Evolutionary conservation across 2,797 vertebrate species (phyloP).

Genomic region (Nothura maculosa): DNA sequence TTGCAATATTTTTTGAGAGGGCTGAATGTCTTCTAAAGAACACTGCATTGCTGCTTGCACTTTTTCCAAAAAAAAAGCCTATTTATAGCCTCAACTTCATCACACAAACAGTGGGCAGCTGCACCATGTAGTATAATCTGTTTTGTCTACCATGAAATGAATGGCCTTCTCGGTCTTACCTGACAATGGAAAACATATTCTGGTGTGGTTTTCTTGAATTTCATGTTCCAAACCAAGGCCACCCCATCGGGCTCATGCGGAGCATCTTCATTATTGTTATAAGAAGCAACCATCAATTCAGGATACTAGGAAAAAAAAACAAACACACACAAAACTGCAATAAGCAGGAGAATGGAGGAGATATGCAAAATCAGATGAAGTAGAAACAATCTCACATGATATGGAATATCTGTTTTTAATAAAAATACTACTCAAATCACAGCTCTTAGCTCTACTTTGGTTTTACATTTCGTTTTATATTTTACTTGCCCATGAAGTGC

Average conservation of each 20-base stretch:
- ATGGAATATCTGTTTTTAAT: constrained; percentile 53
- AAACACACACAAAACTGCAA: neutral
- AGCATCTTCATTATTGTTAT: constrained; percentile 97
- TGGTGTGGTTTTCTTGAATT: constrained; percentile 97
- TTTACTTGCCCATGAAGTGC: neutral
- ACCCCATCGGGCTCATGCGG: constrained; percentile 97
- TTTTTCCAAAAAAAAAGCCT: constrained; percentile 66
- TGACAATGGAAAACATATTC: constrained; percentile 98
- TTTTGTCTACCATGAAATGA: constrained; percentile 51
- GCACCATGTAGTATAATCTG: neutral
- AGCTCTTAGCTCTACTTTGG: neutral
- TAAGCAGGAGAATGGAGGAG: neutral
- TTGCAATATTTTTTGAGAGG: constrained; percentile 71
- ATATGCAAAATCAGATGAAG: constrained; percentile 1
- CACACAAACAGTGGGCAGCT: constrained; percentile 43
- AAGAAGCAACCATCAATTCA: constrained; percentile 96
- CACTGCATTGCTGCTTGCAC: constrained; percentile 62
- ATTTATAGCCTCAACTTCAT: constrained; percentile 68
- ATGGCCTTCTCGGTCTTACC: constrained; percentile 81
- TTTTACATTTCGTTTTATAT: constrained; percentile 18
- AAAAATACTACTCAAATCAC: neutral
- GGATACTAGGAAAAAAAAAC: constrained; percentile 86
- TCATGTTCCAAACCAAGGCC: constrained; percentile 97
- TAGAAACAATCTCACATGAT: constrained; percentile 22
- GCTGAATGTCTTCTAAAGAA: constrained; percentile 72